These are phyloP conservation scores for Stichopus chloronotus DNA, from an alignment of 35 echinoderm and acorn worm genomes.

Conservation along the genomic window DNA sequence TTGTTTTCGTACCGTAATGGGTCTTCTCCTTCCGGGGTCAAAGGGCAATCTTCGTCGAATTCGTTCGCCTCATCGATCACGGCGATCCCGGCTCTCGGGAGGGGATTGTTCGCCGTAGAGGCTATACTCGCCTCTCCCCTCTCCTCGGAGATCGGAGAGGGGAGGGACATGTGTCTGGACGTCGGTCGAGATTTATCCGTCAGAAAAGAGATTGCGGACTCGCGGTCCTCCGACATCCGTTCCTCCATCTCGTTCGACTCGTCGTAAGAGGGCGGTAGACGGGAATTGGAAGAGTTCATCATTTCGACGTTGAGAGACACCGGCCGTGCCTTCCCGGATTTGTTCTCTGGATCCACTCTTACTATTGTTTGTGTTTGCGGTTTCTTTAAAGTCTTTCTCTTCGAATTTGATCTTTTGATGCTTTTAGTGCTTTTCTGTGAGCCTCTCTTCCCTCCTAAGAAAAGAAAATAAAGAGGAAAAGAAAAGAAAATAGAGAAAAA, in stretches of 20 bases:
- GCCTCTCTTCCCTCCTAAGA: slow-evolving; percentile 26
- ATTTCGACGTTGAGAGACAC: slow-evolving; percentile 87
- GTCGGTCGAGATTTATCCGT: slow-evolving; percentile 58
- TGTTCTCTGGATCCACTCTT: slow-evolving; percentile 62
- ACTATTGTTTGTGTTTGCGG: slow-evolving; percentile 68
- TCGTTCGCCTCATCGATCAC: slow-evolving; percentile 59
- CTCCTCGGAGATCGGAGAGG: slow-evolving; percentile 69
- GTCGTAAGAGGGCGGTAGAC: slow-evolving; percentile 82
- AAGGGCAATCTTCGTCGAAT: slow-evolving; percentile 55
- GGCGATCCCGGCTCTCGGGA: slow-evolving; percentile 41
- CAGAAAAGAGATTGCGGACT: slow-evolving; percentile 54
- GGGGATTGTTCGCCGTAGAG: slow-evolving; percentile 22
- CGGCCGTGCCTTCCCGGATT: slow-evolving; percentile 65
- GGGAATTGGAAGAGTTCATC: slow-evolving; percentile 43
- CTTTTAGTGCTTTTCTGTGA: slow-evolving; percentile 63
- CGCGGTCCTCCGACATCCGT: slow-evolving; percentile 48
- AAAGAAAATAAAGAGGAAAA: neutral
- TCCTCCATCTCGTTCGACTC: slow-evolving; percentile 83
- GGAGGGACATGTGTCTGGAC: slow-evolving; percentile 56
- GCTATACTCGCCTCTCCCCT: slow-evolving; percentile 20
- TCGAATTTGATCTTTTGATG: slow-evolving; percentile 66
- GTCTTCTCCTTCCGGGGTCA: slow-evolving; percentile 37
- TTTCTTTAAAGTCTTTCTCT: slow-evolving; percentile 59
- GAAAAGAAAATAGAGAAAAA: too few relatives aligned
- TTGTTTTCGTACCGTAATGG: slow-evolving; percentile 34